A percentile compares a stretch with the other conserved stretches of the same genome.
Evolutionary conservation across 2,113 vertebrate genomes (phyloP).

Genomic region (Gnathonemus longibarbis): DNA sequence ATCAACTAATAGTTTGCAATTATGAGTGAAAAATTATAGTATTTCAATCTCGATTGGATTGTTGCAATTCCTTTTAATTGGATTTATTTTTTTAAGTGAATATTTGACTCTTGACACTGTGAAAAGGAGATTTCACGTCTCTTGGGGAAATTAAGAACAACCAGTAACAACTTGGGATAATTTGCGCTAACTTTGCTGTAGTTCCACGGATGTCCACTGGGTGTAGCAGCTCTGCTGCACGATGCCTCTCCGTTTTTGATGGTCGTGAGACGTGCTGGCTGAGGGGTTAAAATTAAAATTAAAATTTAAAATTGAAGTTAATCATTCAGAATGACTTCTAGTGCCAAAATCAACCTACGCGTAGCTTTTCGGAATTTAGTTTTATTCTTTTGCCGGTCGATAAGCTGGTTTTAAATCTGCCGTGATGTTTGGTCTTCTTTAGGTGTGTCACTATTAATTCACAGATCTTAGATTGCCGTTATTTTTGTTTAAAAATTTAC

Average conservation of each 20-base stretch:
- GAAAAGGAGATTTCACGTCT: not conserved
- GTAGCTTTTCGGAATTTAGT: not conserved
- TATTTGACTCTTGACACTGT: not conserved
- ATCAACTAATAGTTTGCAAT: not conserved
- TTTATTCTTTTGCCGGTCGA: not conserved
- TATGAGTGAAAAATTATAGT: not conserved
- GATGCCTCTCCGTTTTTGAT: not conserved
- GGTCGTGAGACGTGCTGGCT: not conserved
- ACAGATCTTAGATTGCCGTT: not conserved
- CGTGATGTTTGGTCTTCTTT: not conserved
- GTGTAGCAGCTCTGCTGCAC: slow-evolving; percentile 5
- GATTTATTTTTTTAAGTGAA: not conserved
- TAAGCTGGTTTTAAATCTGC: not conserved
- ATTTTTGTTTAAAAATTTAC: not conserved
- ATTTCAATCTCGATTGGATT: not conserved
- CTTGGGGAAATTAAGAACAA: not conserved
- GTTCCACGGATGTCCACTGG: not conserved
- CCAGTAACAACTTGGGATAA: not conserved
- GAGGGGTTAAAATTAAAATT: not conserved
- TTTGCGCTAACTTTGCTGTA: not conserved
- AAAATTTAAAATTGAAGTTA: not conserved
- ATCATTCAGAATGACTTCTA: not conserved
- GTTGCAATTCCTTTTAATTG: not conserved
- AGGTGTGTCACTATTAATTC: not conserved
- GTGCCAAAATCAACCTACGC: not conserved